Base-by-base conservation (phyloP, 2,797 vertebrate species). In the Artibeus lituratus region DNA sequence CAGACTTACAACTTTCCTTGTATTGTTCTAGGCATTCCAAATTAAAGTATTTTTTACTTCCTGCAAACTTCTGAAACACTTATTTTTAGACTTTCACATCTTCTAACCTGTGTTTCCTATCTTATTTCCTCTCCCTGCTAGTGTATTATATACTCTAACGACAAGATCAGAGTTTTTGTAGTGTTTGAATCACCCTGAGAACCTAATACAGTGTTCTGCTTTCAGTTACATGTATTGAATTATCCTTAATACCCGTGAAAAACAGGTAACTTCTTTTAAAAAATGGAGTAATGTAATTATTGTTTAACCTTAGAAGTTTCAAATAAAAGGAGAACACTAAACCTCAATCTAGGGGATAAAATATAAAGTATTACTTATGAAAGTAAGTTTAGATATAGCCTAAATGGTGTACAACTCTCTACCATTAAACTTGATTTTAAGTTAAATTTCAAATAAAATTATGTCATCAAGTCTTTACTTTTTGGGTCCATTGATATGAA, bases 341-440 rank as follows among this genome's bases (percentile, higher is more conserved):
- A 35, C 7, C 21, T 77, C 37, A 74, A n/a, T 80, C 15, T 62
- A 35, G 42, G 32, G 76, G 39, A 70, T 92, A 81, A 89, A 92
- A 92, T 90, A 62, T 65, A 32, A 94, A 94, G 22, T 74, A 35
- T 88, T 85, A 49, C 67, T 87, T 94, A 59, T 74, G 67, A 80
- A 91, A 90, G 10, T 55, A 87, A 81, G 32, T 90, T 96, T 72
- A 81, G 18, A 81, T 53, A 29, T 72, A 8, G 5, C 83, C 73
- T 90, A 91, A 94, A 78, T 81, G 59, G 8, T 82, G 0, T 90
- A 14, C 77, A 92, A n/a, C 10, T 73, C 10, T 53, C 11, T 83
- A 24, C 44, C 74, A 49, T 88, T 84, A 87, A 93, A 74, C 12
- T 89, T 14, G 44, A 7, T 93, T 87, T 94, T 91, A 74, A 91